Evolutionary conservation across 2,113 vertebrate species (phyloP).

Genomic region (Nesospiza acunhae): DNA sequence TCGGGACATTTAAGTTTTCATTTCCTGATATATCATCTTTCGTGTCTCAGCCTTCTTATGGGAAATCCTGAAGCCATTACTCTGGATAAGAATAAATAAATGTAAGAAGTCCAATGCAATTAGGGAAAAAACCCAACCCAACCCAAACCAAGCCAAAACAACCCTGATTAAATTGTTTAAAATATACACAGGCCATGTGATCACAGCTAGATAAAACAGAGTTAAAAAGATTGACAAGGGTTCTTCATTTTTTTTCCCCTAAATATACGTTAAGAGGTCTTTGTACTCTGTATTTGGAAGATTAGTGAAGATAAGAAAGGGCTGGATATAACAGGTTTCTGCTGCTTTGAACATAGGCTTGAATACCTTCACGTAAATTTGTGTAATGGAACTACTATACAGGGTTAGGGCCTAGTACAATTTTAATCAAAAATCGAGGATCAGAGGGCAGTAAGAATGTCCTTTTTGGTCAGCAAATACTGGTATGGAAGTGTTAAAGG

Average conservation of each 20-base stretch:
- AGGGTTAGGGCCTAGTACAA: rapidly evolving
- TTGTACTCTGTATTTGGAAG: background rate
- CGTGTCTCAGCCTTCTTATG: background rate
- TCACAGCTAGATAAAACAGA: background rate
- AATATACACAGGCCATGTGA: background rate
- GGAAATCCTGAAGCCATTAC: slow-evolving; percentile 48
- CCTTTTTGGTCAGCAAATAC: background rate
- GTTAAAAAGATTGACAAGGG: background rate
- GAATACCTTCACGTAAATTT: background rate
- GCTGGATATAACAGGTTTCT: background rate
- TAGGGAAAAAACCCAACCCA: background rate
- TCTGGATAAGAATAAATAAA: slow-evolving; percentile 35
- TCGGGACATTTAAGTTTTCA: slow-evolving; percentile 48
- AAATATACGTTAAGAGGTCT: background rate
- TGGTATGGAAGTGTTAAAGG: background rate
- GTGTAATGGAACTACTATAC: background rate
- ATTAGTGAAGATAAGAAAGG: background rate
- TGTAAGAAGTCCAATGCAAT: slow-evolving; percentile 5
- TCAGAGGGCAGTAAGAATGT: background rate
- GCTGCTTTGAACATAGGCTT: background rate
- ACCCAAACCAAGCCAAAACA: background rate
- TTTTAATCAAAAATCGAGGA: background rate
- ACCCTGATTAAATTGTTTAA: background rate
- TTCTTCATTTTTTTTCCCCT: background rate
- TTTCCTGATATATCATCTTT: slow-evolving; percentile 65